Percentiles rank a stretch among this genome's conserved stretches.
phyloP scores from a whole-genome alignment of 2,888 invertebrate genomes.

The Cordilura impudica region DNA sequence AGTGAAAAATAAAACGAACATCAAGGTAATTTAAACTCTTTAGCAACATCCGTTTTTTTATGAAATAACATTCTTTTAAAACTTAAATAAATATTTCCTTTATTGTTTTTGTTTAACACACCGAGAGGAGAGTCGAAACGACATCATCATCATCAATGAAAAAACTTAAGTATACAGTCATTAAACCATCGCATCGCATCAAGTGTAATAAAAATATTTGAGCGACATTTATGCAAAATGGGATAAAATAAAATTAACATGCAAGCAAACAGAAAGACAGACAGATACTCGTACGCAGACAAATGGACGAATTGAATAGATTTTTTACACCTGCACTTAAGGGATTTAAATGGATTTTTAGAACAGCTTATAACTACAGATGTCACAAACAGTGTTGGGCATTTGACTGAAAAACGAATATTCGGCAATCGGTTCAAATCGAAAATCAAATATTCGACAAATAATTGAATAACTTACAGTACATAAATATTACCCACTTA shows the following conservation, averaged over 20 bases:
- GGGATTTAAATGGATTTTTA: slow-evolving; percentile 48
- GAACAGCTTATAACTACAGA: slow-evolving; percentile 6
- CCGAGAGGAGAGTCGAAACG: slow-evolving; percentile 17
- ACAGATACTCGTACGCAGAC: neutral
- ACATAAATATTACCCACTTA: too few species aligned
- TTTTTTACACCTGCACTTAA: slow-evolving; percentile 41
- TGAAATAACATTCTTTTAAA: slow-evolving; percentile 11
- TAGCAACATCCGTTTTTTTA: slow-evolving; percentile 57
- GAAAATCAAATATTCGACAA: too few species aligned
- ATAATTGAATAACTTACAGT: too few species aligned
- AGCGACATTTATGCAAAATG: slow-evolving; percentile 68
- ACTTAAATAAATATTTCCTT: slow-evolving; percentile 2
- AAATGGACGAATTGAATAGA: slow-evolving; percentile 14
- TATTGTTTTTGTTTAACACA: slow-evolving; percentile 22
- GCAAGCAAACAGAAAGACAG: slow-evolving; percentile 21
- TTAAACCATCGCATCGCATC: slow-evolving; percentile 51
- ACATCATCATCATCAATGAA: slow-evolving; percentile 51
- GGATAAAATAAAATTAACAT: neutral
- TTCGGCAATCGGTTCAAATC: too few species aligned
- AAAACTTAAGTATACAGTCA: slow-evolving; percentile 36
- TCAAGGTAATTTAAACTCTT: slow-evolving; percentile 44
- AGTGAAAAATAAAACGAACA: slow-evolving; percentile 34
- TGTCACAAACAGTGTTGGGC: too few species aligned
- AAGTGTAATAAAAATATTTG: slow-evolving; percentile 73
- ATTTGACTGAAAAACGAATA: too few species aligned